Conservation (phyloP, 2,888 invertebrate genomes). For the Platerodrilus igneus region DNA sequence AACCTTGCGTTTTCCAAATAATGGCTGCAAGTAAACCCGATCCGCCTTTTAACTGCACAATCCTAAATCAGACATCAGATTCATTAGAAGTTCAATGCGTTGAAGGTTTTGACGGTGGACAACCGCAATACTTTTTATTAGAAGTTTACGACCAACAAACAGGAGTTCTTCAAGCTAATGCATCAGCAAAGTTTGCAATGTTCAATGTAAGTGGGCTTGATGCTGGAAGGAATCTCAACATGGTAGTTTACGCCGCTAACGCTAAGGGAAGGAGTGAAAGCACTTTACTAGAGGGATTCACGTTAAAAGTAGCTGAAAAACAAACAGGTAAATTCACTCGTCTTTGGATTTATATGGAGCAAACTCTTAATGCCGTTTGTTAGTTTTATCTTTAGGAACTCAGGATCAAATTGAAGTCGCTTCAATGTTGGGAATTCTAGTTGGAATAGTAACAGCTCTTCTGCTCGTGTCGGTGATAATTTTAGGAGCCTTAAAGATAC, state of each 20-base stretch:
- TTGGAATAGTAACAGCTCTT: slow-evolving; percentile 66
- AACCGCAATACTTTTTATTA: slow-evolving; percentile 66
- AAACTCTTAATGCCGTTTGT: slow-evolving; percentile 8
- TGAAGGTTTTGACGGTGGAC: slow-evolving; percentile 74
- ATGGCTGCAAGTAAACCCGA: slow-evolving; percentile 75
- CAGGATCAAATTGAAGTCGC: slow-evolving; percentile 53
- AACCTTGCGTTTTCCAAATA: slow-evolving; percentile 70
- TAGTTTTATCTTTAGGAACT: slow-evolving; percentile 49
- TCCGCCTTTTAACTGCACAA: slow-evolving; percentile 70
- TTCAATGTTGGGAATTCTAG: slow-evolving; percentile 60
- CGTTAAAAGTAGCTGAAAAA: slow-evolving; percentile 70
- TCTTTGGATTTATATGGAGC: slow-evolving; percentile 8
- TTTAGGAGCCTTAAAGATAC: slow-evolving; percentile 57
- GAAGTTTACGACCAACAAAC: slow-evolving; percentile 69
- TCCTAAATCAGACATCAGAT: slow-evolving; percentile 73
- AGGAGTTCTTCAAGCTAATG: slow-evolving; percentile 61
- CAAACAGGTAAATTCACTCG: slow-evolving; percentile 60
- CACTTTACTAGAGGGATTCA: slow-evolving; percentile 65
- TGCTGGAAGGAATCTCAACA: slow-evolving; percentile 71
- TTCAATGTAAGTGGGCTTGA: slow-evolving; percentile 75
- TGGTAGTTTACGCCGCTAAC: slow-evolving; percentile 78
- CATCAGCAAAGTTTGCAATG: slow-evolving; percentile 65
- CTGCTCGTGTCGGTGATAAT: slow-evolving; percentile 61
- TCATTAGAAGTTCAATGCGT: slow-evolving; percentile 70
- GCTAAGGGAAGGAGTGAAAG: slow-evolving; percentile 76